These are phyloP conservation scores for Mustelus asterias DNA, from an alignment of 2,113 vertebrate genomes.

Conservation along the genomic window DNA sequence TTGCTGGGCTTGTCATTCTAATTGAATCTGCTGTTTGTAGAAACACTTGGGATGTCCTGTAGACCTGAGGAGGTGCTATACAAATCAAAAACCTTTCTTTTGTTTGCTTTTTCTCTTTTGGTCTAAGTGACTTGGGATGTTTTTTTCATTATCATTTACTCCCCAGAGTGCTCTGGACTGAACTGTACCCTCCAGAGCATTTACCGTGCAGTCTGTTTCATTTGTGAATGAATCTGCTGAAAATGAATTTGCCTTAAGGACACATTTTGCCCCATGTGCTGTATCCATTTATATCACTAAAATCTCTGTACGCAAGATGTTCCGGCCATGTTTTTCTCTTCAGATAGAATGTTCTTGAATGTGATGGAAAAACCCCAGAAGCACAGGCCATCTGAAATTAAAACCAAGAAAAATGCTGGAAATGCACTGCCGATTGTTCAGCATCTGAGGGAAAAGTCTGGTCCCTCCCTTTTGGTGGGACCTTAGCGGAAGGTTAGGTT, in stretches of 20 bases:
- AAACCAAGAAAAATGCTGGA: background rate
- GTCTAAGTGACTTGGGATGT: background rate
- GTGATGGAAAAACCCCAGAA: background rate
- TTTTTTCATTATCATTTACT: background rate
- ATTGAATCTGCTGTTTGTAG: background rate
- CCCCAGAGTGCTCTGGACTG: background rate
- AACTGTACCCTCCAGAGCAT: background rate
- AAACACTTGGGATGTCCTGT: background rate
- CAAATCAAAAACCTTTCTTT: background rate
- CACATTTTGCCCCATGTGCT: conserved; percentile 15
- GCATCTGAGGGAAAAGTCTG: background rate
- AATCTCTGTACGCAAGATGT: conserved; percentile 28
- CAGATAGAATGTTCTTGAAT: conserved; percentile 15
- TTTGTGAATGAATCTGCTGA: conserved; percentile 14
- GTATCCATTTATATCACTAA: background rate
- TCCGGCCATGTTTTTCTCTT: background rate
- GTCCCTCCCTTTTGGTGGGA: background rate
- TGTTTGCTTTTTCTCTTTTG: background rate
- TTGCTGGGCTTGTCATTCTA: background rate
- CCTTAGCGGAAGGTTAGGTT: too few species aligned
- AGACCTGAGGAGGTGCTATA: background rate
- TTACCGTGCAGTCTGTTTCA: background rate
- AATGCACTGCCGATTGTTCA: background rate
- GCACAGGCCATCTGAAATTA: background rate
- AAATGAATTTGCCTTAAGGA: conserved; percentile 11